Evolutionary conservation across 2,797 vertebrate species (phyloP).

Genomic region (Myotis findleyi): DNA sequence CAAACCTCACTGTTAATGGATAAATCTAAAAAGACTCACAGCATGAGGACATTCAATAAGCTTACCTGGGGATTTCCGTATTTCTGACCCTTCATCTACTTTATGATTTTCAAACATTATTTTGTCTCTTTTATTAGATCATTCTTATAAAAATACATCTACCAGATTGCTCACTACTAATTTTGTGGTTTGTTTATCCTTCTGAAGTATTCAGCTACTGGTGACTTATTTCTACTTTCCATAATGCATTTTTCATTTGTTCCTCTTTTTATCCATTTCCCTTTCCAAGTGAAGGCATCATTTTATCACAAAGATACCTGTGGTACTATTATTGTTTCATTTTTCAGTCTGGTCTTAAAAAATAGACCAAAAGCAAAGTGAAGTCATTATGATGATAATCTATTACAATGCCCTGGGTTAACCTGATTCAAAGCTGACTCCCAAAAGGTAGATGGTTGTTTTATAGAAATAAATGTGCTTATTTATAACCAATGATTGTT

Average conservation of each 20-base stretch:
- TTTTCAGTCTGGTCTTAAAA: not conserved
- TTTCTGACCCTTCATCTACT: not conserved
- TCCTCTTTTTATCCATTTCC: not conserved
- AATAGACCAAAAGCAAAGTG: not conserved
- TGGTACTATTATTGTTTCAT: not conserved
- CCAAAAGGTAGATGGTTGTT: not conserved
- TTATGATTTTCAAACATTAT: conserved; percentile 20
- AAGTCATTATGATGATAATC: not conserved
- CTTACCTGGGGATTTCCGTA: not conserved
- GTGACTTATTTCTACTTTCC: not conserved
- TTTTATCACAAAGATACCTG: not conserved
- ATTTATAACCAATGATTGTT: conserved; percentile 13
- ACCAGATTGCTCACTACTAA: not conserved
- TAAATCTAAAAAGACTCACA: not conserved
- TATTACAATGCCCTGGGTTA: not conserved
- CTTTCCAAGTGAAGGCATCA: not conserved
- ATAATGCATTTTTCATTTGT: not conserved
- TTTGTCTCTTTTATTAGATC: not conserved
- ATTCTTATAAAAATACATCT: not conserved
- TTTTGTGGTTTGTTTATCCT: not conserved
- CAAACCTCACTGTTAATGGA: not conserved
- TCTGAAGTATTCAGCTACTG: not conserved
- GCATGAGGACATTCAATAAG: not conserved
- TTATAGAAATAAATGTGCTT: conserved; percentile 33
- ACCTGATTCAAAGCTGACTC: not conserved